phyloP scores from a whole-genome alignment of 2,113 vertebrate species.

The Datnioides undecimradiatus region DNA sequence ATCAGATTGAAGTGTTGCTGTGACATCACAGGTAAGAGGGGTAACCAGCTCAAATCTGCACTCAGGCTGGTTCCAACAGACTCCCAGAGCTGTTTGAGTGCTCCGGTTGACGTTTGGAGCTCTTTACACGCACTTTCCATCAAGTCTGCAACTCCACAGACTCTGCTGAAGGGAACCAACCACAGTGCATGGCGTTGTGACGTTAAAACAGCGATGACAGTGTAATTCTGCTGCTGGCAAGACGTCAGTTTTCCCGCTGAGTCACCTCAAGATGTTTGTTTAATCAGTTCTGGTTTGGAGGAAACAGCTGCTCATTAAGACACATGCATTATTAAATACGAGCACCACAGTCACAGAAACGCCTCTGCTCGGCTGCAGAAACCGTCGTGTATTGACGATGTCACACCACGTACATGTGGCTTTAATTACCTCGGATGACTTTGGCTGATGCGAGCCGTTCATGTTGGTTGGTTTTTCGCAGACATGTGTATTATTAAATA shows the following conservation, averaged over 20 bases:
- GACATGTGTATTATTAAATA: neutral
- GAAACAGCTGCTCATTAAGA: neutral
- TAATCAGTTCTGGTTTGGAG: neutral
- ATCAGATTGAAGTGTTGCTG: neutral
- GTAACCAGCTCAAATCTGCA: neutral
- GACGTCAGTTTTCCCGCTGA: slow-evolving; percentile 10
- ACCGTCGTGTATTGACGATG: neutral
- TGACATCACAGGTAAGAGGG: neutral
- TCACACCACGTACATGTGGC: neutral
- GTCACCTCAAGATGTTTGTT: no score
- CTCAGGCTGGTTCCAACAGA: neutral
- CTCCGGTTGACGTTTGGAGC: slow-evolving; percentile 6
- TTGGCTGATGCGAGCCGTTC: neutral
- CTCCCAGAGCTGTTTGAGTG: neutral
- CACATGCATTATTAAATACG: neutral
- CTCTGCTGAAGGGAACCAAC: neutral
- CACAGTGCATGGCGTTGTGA: neutral
- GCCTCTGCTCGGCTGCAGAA: neutral
- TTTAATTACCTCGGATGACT: neutral
- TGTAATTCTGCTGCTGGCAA: neutral
- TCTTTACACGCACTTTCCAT: slow-evolving; percentile 17
- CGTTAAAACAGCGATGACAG: neutral
- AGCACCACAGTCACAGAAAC: neutral
- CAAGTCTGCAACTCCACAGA: slow-evolving; percentile 15
- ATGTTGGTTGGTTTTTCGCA: neutral